These are phyloP conservation scores for Remorina albescens DNA, from an alignment of 2,797 vertebrate genomes.

Conservation along the genomic window DNA sequence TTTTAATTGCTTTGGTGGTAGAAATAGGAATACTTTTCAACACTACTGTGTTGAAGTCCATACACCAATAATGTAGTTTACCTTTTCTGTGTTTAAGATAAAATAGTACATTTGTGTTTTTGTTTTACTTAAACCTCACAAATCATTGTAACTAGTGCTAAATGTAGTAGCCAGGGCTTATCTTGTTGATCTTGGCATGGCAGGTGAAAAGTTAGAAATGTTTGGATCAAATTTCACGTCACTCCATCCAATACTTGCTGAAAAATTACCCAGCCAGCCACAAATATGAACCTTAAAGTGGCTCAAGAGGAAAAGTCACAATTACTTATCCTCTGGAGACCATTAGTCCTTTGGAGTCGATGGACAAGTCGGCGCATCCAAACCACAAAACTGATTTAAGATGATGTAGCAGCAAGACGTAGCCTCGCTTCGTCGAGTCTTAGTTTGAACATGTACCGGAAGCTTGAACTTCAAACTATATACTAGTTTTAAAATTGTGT, in stretches of 20 bases:
- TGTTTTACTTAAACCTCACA: background rate
- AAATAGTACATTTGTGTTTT: background rate
- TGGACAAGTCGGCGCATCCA: no score
- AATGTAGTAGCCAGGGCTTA: background rate
- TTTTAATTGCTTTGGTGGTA: background rate
- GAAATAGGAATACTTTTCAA: no score
- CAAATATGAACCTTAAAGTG: background rate
- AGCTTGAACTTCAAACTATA: no score
- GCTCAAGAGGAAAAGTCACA: background rate
- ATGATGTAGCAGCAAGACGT: no score
- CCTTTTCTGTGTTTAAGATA: background rate
- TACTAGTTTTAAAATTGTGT: no score
- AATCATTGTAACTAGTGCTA: background rate
- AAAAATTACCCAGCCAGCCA: background rate
- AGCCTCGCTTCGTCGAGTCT: no score
- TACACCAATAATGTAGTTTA: background rate
- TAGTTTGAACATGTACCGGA: no score
- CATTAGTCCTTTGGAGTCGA: no score
- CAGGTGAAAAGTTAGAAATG: background rate
- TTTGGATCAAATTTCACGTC: background rate
- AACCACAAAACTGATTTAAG: no score
- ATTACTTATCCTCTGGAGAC: background rate
- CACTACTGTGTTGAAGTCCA: no score
- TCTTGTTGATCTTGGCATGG: background rate
- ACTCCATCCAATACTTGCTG: background rate